Base-by-base conservation (phyloP, 2,797 vertebrate genomes). In the Glossophaga mutica region DNA sequence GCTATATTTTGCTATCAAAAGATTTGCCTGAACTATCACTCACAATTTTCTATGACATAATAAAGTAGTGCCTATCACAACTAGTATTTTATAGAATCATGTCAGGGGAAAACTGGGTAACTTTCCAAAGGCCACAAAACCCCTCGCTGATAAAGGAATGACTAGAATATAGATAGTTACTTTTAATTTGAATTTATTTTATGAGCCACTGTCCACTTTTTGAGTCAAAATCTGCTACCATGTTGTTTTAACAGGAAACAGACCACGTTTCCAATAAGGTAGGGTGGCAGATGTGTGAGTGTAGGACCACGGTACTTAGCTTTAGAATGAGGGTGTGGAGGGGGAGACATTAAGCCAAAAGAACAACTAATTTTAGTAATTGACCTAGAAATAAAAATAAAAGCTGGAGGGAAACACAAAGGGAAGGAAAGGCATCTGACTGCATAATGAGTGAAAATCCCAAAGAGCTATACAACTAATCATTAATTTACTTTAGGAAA, bases 71-170 rank as follows among this genome's bases (percentile, higher is more conserved):
- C 32, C 34, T 44, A 85, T 62, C 18, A 86, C 14, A 37, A 19
- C 91, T 90, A 92, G 15, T 18, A 88, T 59, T 39, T 71, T 88
- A 42, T 50, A 55, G 48, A 96, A 37, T 77, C 14, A 70, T 86
- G 85, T 71, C 16, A 50, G 46, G 8, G 42, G 42, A 62, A 85
- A 77, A 73, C 12, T 59, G 32, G 55, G 39, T 89, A 83, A 67
- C 79, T 76, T 95, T 90, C 14, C 76, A 39, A 91, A 94, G 73
- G 39, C 84, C 76, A 55, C 6, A 39, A 34, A 7, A 59, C 16
- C 9, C 8, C 15, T 83, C 5, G 7, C 0, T n/a, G 16, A 29
- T 74, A 34, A 59, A 79, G 1, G 1, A 68, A 85, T 62, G 44
- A 48, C 3, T 73, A 74, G 29, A 93, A 90, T 18, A 46, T 19